phyloP scores from a whole-genome alignment of 2,797 vertebrate species.

The Alectoris magna region DNA sequence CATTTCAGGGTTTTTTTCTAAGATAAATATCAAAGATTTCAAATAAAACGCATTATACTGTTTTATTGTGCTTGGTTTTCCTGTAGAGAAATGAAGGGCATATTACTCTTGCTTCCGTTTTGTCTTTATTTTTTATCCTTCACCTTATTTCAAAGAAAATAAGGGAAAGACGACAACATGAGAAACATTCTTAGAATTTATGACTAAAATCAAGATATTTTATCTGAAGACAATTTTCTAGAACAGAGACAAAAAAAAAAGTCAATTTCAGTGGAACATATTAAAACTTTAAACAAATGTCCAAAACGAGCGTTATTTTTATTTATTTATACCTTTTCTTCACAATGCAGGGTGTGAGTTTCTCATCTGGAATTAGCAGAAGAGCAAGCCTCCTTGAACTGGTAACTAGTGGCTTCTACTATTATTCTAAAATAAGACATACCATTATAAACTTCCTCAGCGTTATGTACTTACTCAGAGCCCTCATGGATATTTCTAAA shows the following conservation, averaged over 20 bases:
- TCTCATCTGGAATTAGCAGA: not conserved
- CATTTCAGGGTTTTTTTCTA: not conserved
- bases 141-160: not conserved
- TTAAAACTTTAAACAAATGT: not conserved
- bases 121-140: not conserved
- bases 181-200: not conserved
- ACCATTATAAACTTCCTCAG: not conserved
- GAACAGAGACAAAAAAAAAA: not conserved
- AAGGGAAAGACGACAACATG: not conserved
- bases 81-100: not conserved
- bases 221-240: conserved; percentile 6
- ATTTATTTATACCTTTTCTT: not conserved
- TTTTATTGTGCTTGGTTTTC: not conserved
- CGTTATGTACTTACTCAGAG: not conserved
- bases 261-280: not conserved
- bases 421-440: not conserved
- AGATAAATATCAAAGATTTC: not conserved
- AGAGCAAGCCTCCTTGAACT: not conserved
- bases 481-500: not conserved
- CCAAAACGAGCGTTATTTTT: not conserved
- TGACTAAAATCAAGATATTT: not conserved
- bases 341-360: not conserved
- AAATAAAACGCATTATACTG: not conserved
- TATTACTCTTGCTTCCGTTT: not conserved
- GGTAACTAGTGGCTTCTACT: not conserved